These are phyloP conservation scores for Rhinatrema bivittatum DNA, from an alignment of 2,797 vertebrate species.

Conservation along the genomic window DNA sequence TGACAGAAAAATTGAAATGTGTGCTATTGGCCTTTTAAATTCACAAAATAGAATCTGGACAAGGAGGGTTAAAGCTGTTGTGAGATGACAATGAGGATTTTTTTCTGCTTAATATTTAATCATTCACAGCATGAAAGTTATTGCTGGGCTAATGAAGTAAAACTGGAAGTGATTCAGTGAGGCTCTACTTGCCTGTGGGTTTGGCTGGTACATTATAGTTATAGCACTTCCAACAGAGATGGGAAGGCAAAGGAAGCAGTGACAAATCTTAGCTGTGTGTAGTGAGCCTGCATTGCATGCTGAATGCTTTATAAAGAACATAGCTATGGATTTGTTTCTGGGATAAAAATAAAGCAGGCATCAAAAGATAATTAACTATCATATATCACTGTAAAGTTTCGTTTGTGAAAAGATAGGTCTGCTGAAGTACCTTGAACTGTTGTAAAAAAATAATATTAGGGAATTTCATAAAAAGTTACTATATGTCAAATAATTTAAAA, in stretches of 20 bases:
- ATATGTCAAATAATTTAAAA: no score
- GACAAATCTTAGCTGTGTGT: neutral
- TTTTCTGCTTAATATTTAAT: conserved; percentile 1
- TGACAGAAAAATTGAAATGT: no score
- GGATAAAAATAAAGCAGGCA: neutral
- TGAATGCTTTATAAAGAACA: neutral
- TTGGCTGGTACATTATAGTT: conserved; percentile 11
- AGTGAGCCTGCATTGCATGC: neutral
- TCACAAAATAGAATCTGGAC: no score
- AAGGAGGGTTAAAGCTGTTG: conserved; percentile 5
- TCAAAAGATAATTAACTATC: neutral
- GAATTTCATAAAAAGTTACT: no score
- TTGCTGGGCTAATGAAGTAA: neutral
- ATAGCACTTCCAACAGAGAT: conserved; percentile 7
- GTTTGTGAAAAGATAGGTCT: neutral
- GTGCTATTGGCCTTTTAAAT: no score
- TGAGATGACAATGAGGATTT: neutral
- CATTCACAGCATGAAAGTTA: neutral
- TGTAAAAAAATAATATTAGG: no score
- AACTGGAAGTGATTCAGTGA: neutral
- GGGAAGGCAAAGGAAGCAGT: neutral
- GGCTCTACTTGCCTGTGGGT: conserved; percentile 1
- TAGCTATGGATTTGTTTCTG: neutral
- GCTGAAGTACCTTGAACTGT: neutral
- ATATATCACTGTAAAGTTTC: neutral